phyloP scores from a whole-genome alignment of 2,797 vertebrate genomes.

The Stomatorhinus walkeri region DNA sequence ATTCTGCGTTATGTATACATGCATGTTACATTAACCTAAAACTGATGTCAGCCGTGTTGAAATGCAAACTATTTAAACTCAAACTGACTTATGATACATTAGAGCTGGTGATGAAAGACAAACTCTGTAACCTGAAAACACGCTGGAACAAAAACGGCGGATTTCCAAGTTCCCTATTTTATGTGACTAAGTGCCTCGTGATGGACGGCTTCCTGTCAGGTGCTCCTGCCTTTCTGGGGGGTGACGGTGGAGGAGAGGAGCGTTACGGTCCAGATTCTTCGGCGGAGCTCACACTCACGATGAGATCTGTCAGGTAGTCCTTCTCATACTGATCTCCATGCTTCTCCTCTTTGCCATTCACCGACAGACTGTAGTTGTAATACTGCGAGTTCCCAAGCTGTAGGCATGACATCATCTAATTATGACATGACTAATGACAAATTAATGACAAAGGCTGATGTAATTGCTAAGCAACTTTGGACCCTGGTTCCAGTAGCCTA shows the following conservation, averaged over 20 bases:
- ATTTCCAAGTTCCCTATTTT: not conserved
- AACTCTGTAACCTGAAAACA: not conserved
- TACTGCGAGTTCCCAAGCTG: conserved; percentile 69
- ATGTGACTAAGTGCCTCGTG: not conserved
- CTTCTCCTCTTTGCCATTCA: conserved; percentile 59
- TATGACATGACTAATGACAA: not conserved
- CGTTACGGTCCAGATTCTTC: not conserved
- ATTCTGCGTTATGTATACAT: not conserved
- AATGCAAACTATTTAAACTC: not conserved
- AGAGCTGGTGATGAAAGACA: not conserved
- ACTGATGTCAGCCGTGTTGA: not conserved
- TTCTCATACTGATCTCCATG: conserved; percentile 56
- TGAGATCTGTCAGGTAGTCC: conserved; percentile 70
- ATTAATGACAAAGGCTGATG: not conserved
- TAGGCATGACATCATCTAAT: not conserved
- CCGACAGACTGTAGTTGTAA: conserved; percentile 70
- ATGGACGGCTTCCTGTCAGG: not conserved
- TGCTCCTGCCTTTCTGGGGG: not conserved
- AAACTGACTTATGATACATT: not conserved
- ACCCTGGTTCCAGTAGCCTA: not conserved
- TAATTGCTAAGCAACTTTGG: not conserved
- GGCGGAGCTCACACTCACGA: conserved; percentile 49
- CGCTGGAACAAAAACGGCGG: not conserved
- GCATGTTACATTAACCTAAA: not conserved
- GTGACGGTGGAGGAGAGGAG: not conserved